phyloP scores from a whole-genome alignment of 2,113 vertebrate genomes.

The Oreochromis spilurus region DNA sequence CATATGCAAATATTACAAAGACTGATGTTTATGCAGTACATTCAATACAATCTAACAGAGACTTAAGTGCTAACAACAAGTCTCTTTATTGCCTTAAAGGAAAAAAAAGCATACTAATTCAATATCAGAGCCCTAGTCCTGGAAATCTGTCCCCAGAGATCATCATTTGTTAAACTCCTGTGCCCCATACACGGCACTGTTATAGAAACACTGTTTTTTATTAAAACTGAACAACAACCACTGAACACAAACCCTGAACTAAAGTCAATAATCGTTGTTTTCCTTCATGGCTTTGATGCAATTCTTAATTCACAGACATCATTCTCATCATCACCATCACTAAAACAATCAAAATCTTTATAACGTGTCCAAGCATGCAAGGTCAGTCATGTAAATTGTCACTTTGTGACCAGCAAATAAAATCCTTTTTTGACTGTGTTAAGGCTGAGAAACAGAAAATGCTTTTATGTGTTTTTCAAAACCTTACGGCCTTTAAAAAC shows the following conservation, averaged over 20 bases:
- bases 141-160: not conserved
- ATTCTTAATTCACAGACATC: not conserved
- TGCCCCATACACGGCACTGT: not conserved
- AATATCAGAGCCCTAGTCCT: not conserved
- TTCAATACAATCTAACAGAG: not conserved
- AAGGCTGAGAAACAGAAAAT: not conserved
- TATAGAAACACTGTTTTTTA: not conserved
- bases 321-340: not conserved
- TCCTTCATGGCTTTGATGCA: not conserved
- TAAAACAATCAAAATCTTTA: not conserved
- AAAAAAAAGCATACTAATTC: not conserved
- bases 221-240: not conserved
- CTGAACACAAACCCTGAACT: not conserved
- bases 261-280: accelerated
- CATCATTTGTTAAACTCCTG: not conserved
- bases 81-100: not conserved
- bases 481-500: accelerated
- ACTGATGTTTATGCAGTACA: not conserved
- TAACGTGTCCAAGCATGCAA: not conserved
- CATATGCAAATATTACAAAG: not conserved
- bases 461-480: not conserved
- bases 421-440: not conserved
- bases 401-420: not conserved
- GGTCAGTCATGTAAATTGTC: not conserved
- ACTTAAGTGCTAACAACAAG: not conserved